Evolutionary conservation across 2,888 invertebrate genomes (phyloP).

Genomic region (Heliconius hortense): DNA sequence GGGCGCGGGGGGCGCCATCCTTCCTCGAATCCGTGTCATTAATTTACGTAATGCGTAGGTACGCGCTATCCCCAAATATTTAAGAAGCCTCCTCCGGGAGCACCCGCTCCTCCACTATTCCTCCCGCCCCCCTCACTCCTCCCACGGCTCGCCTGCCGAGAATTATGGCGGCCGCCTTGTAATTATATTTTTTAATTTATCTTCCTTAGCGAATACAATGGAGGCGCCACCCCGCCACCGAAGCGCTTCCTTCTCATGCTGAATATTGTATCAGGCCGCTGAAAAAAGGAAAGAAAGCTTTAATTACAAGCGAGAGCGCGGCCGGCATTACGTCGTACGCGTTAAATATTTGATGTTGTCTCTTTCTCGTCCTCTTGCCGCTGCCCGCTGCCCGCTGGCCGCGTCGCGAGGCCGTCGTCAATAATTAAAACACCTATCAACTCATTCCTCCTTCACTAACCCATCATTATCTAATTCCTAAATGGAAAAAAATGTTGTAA

Average conservation of each 20-base stretch:
- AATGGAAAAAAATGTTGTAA: conserved; percentile 39
- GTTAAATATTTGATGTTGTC: conserved; percentile 81
- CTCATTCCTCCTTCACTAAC: conserved; percentile 76
- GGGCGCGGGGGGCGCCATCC: conserved; percentile 76
- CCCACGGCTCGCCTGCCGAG: conserved; percentile 75
- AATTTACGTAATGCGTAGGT: conserved; percentile 83
- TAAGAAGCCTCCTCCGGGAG: conserved; percentile 82
- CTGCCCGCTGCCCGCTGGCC: conserved; percentile 43
- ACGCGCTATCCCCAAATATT: conserved; percentile 83
- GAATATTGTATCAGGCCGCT: conserved; percentile 82
- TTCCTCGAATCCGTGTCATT: conserved; percentile 83
- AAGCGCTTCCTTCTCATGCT: conserved; percentile 81
- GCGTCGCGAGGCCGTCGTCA: conserved; percentile 45
- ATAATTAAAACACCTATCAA: conserved; percentile 80
- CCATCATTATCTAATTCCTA: conserved; percentile 66
- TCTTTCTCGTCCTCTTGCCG: conserved; percentile 66
- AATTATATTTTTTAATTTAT: conserved; percentile 88
- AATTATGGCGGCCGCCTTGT: conserved; percentile 85
- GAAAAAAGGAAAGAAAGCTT: conserved; percentile 82
- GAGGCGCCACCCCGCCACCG: conserved; percentile 82
- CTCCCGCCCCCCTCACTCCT: conserved; percentile 57
- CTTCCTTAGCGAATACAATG: conserved; percentile 85
- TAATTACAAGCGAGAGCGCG: conserved; percentile 81
- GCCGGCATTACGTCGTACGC: conserved; percentile 66
- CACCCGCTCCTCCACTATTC: conserved; percentile 78